Evolutionary conservation across 1,140 invertebrate genomes (phyloP), one percentile per base, ranked within the genome.

Genomic region (Drosophila burlai): DNA sequence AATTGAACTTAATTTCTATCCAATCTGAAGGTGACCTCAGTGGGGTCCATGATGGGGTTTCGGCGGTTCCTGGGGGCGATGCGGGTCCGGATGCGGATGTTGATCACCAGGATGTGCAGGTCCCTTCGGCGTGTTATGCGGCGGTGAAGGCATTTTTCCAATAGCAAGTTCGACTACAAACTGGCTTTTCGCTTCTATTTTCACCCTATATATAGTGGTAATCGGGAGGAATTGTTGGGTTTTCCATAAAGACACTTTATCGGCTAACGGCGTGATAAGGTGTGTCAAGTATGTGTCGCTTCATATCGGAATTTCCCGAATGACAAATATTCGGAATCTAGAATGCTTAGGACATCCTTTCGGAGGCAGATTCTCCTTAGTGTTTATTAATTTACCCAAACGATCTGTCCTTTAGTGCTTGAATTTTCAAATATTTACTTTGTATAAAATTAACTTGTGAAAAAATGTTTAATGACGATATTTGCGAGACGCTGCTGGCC

Each of bases 401-500:
- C 8, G 7, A 55, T 55, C 34, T 18, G 21, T 38, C 3, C 9
- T 31, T 34, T 8, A 43, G 9, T 26, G 1, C 36, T 24, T 47
- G 7, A 31, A 40, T 52, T 42, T 46, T 40, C 49, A 4, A 38
- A 16, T 59, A 47, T 43, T 47, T 11, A 24, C n/a, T 11, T 26
- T 60, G 16, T 38, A 18, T 45, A 29, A 66, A 85, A 85, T 79
- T 85, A 79, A 6, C 4, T n/a, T 15, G 78, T 75, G 45, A 9
- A 38, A 69, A 75, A 74, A 81, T 55, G 63, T 67, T 47, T 34
- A 63, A 71, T 16, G 34, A 21, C 9, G 54, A 40, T 18, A 43
- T 86, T 40, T 31, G 47, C 61, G 31, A 71, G 16, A 79, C 82
- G 11, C 58, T 85, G 49, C 43, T 71, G 8, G 79, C 74, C 4